A percentile compares a stretch with the other conserved stretches of the same genome.
Evolutionary conservation across 2,113 vertebrate genomes (phyloP).

Genomic region (Polypterus bichir): DNA sequence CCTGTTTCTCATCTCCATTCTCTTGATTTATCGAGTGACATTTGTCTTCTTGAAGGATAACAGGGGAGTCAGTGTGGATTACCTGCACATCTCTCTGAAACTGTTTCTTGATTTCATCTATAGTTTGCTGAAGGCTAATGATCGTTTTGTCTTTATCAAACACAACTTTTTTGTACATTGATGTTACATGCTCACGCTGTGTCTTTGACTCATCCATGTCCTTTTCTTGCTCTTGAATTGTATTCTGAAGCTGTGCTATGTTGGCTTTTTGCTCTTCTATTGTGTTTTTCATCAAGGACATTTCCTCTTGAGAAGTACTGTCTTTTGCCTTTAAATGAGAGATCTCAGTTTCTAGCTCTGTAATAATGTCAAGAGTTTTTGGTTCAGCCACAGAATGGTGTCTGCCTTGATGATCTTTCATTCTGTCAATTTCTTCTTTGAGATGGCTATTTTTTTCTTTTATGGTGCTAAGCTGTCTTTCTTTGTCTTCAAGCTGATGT

Average conservation of each 20-base stretch:
- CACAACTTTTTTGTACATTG: constrained; percentile 64
- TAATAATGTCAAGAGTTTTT: constrained; percentile 68
- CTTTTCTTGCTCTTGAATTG: constrained; percentile 63
- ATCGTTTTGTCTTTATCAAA: constrained; percentile 79
- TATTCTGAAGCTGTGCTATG: constrained; percentile 56
- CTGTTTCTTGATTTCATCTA: constrained; percentile 57
- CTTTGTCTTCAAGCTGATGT: constrained; percentile 74
- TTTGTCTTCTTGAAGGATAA: constrained; percentile 80
- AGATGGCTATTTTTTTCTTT: constrained; percentile 94
- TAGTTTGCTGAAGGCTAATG: constrained; percentile 53
- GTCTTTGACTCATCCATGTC: constrained; percentile 69
- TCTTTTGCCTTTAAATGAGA: constrained; percentile 62
- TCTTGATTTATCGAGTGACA: constrained; percentile 70
- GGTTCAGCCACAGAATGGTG: constrained; percentile 53
- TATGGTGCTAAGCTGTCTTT: constrained; percentile 73
- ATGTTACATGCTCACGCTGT: constrained; percentile 66
- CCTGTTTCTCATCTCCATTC: constrained; percentile 87
- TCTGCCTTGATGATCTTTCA: constrained; percentile 79
- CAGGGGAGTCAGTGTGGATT: constrained; percentile 44
- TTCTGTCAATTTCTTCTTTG: constrained; percentile 81
- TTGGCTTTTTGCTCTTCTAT: constrained; percentile 68
- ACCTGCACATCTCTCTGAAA: constrained; percentile 42
- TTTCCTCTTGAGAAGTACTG: constrained; percentile 62
- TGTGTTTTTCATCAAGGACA: constrained; percentile 49
- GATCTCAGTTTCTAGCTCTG: constrained; percentile 81